A percentile compares a stretch with the other conserved stretches of the same genome.
Conservation (phyloP, 2,113 vertebrate species). For the Irena cyanogastra region DNA sequence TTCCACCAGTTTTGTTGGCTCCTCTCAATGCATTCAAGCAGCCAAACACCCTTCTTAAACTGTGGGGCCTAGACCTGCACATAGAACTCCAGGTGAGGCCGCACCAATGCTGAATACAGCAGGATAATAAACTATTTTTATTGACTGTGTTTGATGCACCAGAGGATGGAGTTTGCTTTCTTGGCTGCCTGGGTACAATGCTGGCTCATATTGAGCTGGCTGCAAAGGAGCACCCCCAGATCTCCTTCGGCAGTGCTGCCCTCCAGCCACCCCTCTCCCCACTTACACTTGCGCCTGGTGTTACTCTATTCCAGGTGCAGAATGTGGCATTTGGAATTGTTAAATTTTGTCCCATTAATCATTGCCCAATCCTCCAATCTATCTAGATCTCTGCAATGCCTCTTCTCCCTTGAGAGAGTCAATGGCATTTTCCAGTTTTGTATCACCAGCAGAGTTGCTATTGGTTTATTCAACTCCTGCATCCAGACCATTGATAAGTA, state of each 20-base stretch:
- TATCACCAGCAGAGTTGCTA: not conserved
- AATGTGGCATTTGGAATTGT: not conserved
- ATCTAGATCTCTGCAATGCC: not conserved
- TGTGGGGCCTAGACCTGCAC: not conserved
- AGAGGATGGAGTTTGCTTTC: not conserved
- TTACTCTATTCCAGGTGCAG: not conserved
- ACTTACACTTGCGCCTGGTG: fast-evolving
- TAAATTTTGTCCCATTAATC: not conserved
- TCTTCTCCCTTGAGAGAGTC: not conserved
- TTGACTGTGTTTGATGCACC: not conserved
- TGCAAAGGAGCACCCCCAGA: not conserved
- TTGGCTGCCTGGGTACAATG: not conserved
- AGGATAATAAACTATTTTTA: not conserved
- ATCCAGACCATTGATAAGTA: not conserved
- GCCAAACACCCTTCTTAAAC: not conserved
- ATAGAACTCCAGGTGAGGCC: not conserved
- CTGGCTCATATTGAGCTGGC: not conserved
- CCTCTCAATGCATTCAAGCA: not conserved
- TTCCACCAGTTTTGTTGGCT: not conserved
- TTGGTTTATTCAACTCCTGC: not conserved
- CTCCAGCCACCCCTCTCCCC: not conserved
- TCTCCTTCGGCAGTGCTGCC: not conserved
- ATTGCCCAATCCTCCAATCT: not conserved
- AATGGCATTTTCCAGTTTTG: not conserved
- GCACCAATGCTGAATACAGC: fast-evolving